These are phyloP conservation scores for Lymantria monacha DNA, from an alignment of 2,888 invertebrate species.

Conservation along the genomic window DNA sequence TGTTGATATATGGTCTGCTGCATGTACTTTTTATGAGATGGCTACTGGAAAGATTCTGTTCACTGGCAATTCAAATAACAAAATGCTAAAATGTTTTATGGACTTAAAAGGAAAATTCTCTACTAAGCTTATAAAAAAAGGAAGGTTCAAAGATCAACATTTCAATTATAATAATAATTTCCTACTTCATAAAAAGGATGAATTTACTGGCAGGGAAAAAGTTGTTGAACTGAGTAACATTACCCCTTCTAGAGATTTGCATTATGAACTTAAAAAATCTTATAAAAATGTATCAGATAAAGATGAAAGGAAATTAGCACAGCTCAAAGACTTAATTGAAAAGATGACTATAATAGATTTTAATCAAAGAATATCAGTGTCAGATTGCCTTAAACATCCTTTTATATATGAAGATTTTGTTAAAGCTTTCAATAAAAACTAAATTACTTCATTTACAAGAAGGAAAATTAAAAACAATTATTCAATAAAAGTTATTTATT, in stretches of 20 bases:
- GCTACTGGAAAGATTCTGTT: constrained; percentile 99
- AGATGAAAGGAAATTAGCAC: constrained; percentile 93
- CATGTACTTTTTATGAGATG: constrained; percentile 98
- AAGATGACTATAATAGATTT: constrained; percentile 95
- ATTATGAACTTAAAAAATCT: constrained; percentile 93
- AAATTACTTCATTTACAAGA: constrained; percentile 16
- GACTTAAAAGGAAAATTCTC: constrained; percentile 99
- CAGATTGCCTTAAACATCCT: constrained; percentile 94
- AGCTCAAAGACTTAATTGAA: constrained; percentile 95
- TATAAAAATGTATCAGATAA: constrained; percentile 89
- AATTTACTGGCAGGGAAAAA: constrained; percentile 98
- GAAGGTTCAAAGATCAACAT: constrained; percentile 97
- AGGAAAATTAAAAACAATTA: constrained; percentile 47
- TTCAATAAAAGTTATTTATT: constrained; percentile 59
- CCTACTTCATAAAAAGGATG: constrained; percentile 97
- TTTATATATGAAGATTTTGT: constrained; percentile 85
- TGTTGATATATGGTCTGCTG: constrained; percentile 99
- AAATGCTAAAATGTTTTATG: constrained; percentile 99
- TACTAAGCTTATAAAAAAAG: constrained; percentile 95
- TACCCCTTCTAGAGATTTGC: constrained; percentile 90
- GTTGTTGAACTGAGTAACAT: constrained; percentile 94
- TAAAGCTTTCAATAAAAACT: constrained; percentile 37
- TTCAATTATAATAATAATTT: constrained; percentile 98
- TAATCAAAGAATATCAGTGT: constrained; percentile 92
- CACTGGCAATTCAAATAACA: constrained; percentile 98